Percentiles rank a stretch among this genome's conserved stretches.
phyloP scores from a whole-genome alignment of 1,140 invertebrate genomes.

The Apis florea region DNA sequence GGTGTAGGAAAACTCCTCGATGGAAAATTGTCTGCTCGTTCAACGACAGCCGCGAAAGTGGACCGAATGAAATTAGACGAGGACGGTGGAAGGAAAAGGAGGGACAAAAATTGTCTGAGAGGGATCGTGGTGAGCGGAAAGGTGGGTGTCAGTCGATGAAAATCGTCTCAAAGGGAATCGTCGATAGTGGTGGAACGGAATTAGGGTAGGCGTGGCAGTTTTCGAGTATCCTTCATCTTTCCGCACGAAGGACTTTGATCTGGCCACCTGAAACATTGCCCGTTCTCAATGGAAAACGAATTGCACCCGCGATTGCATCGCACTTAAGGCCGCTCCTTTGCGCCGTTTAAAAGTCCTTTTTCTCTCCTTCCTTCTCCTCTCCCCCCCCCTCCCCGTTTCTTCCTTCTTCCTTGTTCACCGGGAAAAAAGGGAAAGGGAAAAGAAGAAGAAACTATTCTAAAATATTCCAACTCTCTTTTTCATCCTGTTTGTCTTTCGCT shows the following conservation, averaged over 20 bases:
- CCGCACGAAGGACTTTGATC: slow-evolving; percentile 40
- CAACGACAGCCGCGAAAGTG: background rate
- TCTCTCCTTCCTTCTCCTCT: background rate
- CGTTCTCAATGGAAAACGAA: slow-evolving; percentile 29
- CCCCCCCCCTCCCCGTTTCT: background rate
- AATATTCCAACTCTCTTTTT: background rate
- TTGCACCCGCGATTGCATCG: slow-evolving; percentile 40
- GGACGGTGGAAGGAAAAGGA: background rate
- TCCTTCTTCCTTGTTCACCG: background rate
- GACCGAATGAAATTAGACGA: slow-evolving; percentile 45
- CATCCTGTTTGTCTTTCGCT: slow-evolving; percentile 32
- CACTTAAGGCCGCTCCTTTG: slow-evolving; percentile 22
- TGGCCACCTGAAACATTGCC: slow-evolving; percentile 24
- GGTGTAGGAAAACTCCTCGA: background rate
- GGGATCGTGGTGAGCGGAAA: slow-evolving; percentile 11
- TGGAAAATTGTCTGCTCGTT: slow-evolving; percentile 13
- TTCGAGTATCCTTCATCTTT: slow-evolving; percentile 33
- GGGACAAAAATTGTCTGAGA: background rate
- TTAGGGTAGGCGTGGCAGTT: slow-evolving; percentile 51
- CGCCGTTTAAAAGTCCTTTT: slow-evolving; percentile 14
- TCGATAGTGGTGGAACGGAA: slow-evolving; percentile 35
- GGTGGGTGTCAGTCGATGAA: slow-evolving; percentile 21
- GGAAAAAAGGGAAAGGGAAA: background rate
- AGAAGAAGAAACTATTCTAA: background rate
- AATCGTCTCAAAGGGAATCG: slow-evolving; percentile 42